Evolutionary conservation across 2,113 vertebrate genomes (phyloP).

Genomic region (Centropus unirufus): DNA sequence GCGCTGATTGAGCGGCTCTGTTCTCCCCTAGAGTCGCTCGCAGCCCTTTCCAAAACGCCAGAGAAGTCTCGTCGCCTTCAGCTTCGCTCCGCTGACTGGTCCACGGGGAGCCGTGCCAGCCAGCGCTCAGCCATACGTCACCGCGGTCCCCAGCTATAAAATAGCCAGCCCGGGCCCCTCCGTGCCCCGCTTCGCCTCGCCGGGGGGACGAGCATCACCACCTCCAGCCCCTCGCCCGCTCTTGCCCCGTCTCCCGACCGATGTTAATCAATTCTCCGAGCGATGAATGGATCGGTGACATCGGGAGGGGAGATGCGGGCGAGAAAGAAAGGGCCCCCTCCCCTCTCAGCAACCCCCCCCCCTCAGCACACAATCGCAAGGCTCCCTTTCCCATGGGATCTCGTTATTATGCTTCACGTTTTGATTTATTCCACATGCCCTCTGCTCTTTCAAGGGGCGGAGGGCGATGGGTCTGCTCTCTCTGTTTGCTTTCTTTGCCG

Average conservation of each 20-base stretch:
- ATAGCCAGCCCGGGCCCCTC: constrained; percentile 58
- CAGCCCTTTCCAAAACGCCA: constrained; percentile 79
- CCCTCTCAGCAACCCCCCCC: not conserved
- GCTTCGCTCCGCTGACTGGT: constrained; percentile 79
- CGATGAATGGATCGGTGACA: constrained; percentile 73
- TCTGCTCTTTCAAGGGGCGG: constrained; percentile 58
- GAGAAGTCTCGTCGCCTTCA: constrained; percentile 79
- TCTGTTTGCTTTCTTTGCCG: constrained; percentile 74
- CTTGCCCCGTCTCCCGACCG: constrained; percentile 17
- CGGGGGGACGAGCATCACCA: constrained; percentile 19
- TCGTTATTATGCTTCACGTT: constrained; percentile 43
- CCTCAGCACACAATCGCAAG: constrained; percentile 51
- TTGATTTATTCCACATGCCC: constrained; percentile 80
- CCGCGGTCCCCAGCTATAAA: constrained; percentile 77
- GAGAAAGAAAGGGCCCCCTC: constrained; percentile 56
- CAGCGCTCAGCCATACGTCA: constrained; percentile 74
- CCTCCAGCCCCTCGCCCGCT: not conserved
- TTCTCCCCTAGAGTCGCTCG: constrained; percentile 78
- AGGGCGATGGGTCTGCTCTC: constrained; percentile 35
- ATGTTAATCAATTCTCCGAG: constrained; percentile 73
- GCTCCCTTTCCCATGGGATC: constrained; percentile 70
- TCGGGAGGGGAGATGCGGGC: constrained; percentile 65
- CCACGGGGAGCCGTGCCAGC: constrained; percentile 78
- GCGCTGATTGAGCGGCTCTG: constrained; percentile 78
- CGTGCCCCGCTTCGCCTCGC: constrained; percentile 28